A percentile compares a stretch with the other conserved stretches of the same genome.
Conservation (phyloP, 1,140 invertebrate species). For the Hermetia illucens region DNA sequence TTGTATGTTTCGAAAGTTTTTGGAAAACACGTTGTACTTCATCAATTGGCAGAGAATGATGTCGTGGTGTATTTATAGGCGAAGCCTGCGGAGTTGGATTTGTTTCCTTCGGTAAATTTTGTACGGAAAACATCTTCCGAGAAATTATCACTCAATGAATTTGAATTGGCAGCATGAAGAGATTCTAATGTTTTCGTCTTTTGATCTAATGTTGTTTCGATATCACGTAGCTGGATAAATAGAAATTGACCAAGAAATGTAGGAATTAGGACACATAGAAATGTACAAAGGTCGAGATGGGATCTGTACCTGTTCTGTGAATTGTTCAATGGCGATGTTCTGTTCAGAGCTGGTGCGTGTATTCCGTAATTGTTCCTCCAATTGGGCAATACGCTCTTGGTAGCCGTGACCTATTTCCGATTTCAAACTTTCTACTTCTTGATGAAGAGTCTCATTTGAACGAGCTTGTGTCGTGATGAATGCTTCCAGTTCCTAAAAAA, state of each 20-base stretch:
- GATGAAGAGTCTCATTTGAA: slow-evolving; percentile 36
- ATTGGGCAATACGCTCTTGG: slow-evolving; percentile 34
- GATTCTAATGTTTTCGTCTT: slow-evolving; percentile 54
- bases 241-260: slow-evolving; percentile 7
- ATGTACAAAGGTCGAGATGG: neutral
- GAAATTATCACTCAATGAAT: slow-evolving; percentile 45
- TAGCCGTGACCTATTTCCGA: slow-evolving; percentile 34
- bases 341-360: slow-evolving; percentile 39
- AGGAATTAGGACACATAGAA: neutral
- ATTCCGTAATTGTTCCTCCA: slow-evolving; percentile 43
- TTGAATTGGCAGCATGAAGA: slow-evolving; percentile 43
- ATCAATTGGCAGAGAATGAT: slow-evolving; percentile 34
- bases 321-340: slow-evolving; percentile 16
- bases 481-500: slow-evolving; percentile 26
- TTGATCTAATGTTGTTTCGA: slow-evolving; percentile 44
- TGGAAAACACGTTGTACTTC: slow-evolving; percentile 47
- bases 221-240: slow-evolving; percentile 35
- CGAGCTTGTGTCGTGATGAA: slow-evolving; percentile 38
- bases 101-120: slow-evolving; percentile 10
- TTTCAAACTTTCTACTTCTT: slow-evolving; percentile 37
- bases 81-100: slow-evolving; percentile 9
- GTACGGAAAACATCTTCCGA: slow-evolving; percentile 65
- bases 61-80: slow-evolving; percentile 14
- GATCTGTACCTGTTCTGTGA: slow-evolving; percentile 14
- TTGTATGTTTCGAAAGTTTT: slow-evolving; percentile 44